These are phyloP conservation scores for Apostichopus japonicus DNA, from an alignment of 35 echinoderm and acorn worm genomes.

Conservation along the genomic window DNA sequence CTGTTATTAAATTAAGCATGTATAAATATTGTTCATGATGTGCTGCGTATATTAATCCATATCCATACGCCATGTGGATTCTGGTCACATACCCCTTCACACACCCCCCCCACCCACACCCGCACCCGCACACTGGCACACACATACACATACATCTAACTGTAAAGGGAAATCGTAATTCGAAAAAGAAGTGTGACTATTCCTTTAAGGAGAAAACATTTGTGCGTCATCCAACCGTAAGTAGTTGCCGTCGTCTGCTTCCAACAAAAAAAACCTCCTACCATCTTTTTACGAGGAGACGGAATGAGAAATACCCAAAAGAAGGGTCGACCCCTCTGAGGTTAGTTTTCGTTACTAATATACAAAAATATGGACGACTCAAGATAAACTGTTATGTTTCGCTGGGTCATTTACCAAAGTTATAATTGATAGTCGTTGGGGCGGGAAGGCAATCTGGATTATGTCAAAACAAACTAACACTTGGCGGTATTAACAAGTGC, in stretches of 20 bases:
- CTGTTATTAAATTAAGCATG: too few species aligned
- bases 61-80: too few species aligned
- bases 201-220: background rate
- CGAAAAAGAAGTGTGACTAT: background rate
- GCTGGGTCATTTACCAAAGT: constrained; percentile 43
- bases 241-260: constrained; percentile 27
- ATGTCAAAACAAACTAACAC: constrained; percentile 46
- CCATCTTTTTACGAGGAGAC: constrained; percentile 37
- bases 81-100: too few species aligned
- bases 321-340: constrained; percentile 13
- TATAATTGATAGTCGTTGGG: constrained; percentile 43
- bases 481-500: constrained; percentile 6
- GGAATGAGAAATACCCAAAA: background rate
- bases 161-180: too few species aligned
- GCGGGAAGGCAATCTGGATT: constrained; percentile 42
- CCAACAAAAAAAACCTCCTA: background rate
- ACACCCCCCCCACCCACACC: too few species aligned
- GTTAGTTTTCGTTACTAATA: constrained; percentile 10
- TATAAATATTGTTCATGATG: too few species aligned
- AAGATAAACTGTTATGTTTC: constrained; percentile 55
- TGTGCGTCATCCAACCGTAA: background rate
- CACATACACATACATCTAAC: too few species aligned
- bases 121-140: too few species aligned
- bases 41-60: too few species aligned
- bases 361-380: background rate